Evolutionary conservation across 2,797 vertebrate species (phyloP).

Genomic region (Champsocephalus esox): DNA sequence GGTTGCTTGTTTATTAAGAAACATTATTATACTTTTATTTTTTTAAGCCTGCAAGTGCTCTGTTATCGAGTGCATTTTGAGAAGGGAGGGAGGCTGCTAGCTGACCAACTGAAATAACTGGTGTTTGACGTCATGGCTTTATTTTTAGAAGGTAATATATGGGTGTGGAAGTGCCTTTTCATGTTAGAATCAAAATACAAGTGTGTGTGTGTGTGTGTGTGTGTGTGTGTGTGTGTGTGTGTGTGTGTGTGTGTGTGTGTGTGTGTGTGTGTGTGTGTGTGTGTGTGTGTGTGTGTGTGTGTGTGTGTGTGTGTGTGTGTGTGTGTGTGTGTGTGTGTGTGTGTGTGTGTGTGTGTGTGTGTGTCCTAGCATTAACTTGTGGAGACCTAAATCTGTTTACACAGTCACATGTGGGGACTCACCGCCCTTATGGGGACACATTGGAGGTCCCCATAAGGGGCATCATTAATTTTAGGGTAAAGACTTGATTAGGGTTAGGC

Average conservation of each 20-base stretch:
- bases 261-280: conserved; percentile 3
- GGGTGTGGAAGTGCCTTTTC: conserved; percentile 89
- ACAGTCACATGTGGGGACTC: too few relatives aligned
- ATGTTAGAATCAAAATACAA: conserved; percentile 88
- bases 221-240: conserved; percentile 18
- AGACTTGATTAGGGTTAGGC: too few relatives aligned
- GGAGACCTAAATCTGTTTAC: too few relatives aligned
- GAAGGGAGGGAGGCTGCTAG: conserved; percentile 84
- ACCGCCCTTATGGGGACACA: too few relatives aligned
- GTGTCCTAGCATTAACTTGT: too few relatives aligned
- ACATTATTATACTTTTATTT: conserved; percentile 39
- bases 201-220: conserved; percentile 25
- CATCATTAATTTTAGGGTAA: too few relatives aligned
- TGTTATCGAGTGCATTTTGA: conserved; percentile 84
- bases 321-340: too few relatives aligned
- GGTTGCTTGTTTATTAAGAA: conserved; percentile 70
- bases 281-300: too few relatives aligned
- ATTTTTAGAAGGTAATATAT: conserved; percentile 93
- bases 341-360: too few relatives aligned
- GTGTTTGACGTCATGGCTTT: conserved; percentile 88
- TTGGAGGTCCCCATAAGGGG: too few relatives aligned
- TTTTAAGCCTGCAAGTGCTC: conserved; percentile 85
- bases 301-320: too few relatives aligned
- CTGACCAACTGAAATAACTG: conserved; percentile 89
- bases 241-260: conserved; percentile 16